phyloP scores from a whole-genome alignment of 2,888 invertebrate species.

The Dryobotodes eremita region DNA sequence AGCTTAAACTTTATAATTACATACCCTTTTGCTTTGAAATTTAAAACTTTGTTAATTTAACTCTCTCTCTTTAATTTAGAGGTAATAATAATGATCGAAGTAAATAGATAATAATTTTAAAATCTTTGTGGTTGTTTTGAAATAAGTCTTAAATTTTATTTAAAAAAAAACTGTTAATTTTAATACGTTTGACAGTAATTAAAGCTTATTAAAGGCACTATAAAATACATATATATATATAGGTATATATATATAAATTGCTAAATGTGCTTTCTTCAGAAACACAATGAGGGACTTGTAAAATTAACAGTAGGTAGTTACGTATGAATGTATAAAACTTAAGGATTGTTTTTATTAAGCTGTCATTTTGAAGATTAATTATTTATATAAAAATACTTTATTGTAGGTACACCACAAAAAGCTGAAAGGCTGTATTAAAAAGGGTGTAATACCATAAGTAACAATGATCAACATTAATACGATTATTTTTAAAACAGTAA shows the following conservation, averaged over 20 bases:
- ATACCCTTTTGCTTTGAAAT: slow-evolving; percentile 65
- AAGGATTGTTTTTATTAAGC: neutral
- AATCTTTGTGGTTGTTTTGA: slow-evolving; percentile 27
- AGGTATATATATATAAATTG: no score
- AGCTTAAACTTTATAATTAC: slow-evolving; percentile 67
- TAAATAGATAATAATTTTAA: slow-evolving; percentile 49
- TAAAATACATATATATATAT: no score
- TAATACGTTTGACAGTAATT: neutral
- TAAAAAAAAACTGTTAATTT: neutral
- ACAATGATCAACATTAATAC: no score
- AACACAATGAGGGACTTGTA: neutral
- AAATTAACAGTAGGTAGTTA: neutral
- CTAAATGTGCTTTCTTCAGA: neutral
- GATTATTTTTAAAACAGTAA: no score
- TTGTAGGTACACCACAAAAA: no score
- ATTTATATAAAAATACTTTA: neutral
- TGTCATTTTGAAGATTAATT: neutral
- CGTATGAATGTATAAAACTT: neutral
- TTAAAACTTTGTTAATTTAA: slow-evolving; percentile 66
- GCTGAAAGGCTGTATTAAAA: no score
- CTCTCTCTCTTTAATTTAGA: slow-evolving; percentile 50
- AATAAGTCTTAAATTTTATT: neutral
- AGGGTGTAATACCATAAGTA: no score
- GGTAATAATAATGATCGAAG: slow-evolving; percentile 58
- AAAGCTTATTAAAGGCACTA: neutral